Evolutionary conservation across 37 sponge, comb jelly and placozoan species (phyloP), one percentile per base, ranked within the genome.

Genomic region (Dysidea cf. avara): DNA sequence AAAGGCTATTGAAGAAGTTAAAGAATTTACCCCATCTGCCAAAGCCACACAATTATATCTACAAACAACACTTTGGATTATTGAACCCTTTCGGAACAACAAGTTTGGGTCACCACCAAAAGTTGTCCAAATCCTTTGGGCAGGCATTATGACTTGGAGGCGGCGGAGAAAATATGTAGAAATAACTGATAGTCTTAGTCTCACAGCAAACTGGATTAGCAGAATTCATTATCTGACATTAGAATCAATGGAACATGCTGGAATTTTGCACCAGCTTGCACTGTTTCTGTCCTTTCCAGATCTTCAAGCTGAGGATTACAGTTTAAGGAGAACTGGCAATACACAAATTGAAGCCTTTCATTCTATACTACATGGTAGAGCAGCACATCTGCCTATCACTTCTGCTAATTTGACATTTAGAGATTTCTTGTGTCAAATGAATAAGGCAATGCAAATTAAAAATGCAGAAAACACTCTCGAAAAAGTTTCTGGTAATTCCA

Each of bases 221-320:
- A n/a, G 60, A 14, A 14, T 14, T 29, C 60, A 58, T 58, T 71
- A 12, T 49, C 33, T 61, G 13, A 61, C 52, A 14, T 9, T 43
- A 24, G 75, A 74, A 61, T 13, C 75, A 74, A 61, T 74, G 11
- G 64, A 32, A 5, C 75, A 74, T 74, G 75, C 75, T 24, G 75
- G 52, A 13, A 61, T 74, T 36, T 3, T 34, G 52, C 75, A 61
- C 62, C 31, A 25, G 22, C 64, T 61, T 17, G 25, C 37, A 3
- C 1, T 72, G 2, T 71, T 30, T 30, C 16, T 53, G 4, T 25
- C 32, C 21, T 54, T 71, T 71, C 56, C 32, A 21, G 7, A 53
- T 16, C 11, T 14, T 12, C n/a, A 25, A 20, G 24, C 6, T 12
- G 2, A 11, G 6, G 54, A 72, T 21, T 71, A 17, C 36, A 55